Base-by-base conservation (phyloP, 2,888 invertebrate species). In the Allygus modestus region DNA sequence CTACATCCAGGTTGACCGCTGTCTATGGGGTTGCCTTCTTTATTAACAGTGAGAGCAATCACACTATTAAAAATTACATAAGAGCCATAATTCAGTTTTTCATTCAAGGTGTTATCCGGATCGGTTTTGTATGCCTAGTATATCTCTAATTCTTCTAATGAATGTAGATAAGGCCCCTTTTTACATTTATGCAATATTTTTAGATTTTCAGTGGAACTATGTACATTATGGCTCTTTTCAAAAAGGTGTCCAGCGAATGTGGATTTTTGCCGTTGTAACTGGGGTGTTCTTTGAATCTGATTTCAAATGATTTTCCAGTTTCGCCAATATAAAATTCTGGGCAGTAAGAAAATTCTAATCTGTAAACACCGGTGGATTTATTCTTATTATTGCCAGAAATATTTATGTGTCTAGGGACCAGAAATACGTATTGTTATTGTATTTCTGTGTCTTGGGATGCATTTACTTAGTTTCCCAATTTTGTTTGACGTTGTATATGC, bases 281-380 rank as follows among this genome's bases (percentile, higher is more conserved):
- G 23, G 26, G 73, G 73, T 73, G 73, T 37, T 37, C 37, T 37
- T 37, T n/a, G n/a, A 41, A 73, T 26, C 73, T 73, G 15, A 20
- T 73, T n/a, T 37, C 23, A 37, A 73, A 73, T 15, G 37, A 43
- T 73, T 15, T 23, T 20, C 73, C 33, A 43, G 73, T 73, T 23
- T 73, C 43, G 20, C 73, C 33, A 41, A 73, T 37, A n/a, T 73
- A 73, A 41, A 73, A 73, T n/a, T 73, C 37, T 7, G 73, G 73
- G 23, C 73, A 73, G 20, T 73, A 37, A n/a, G 73, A 37, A 37
- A 37, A 73, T 37, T 23, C 23, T 23, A 54, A 54, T 54, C 23
- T 54, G 23, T 54, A 54, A 23, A 54, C 54, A 7, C 54, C 54
- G 15, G 54, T 54, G 23, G 1, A 2, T 23, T 15, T 23, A 5